phyloP scores from a whole-genome alignment of 2,113 vertebrate species.

The Regulus satrapa region DNA sequence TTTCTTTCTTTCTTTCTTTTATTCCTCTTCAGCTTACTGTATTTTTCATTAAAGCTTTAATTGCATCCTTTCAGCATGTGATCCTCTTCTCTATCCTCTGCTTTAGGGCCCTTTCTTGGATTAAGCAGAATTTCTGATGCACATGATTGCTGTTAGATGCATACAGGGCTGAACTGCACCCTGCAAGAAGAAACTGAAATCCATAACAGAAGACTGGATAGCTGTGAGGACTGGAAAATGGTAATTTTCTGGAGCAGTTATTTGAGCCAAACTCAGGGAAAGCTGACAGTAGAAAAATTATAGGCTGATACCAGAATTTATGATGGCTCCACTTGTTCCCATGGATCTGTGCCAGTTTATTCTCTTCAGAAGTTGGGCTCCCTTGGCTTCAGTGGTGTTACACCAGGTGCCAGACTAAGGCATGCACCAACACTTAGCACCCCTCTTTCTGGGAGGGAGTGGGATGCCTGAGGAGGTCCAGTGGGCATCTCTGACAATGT shows the following conservation, averaged over 20 bases:
- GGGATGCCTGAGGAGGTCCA: neutral
- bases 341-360: neutral
- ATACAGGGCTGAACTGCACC: neutral
- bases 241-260: neutral
- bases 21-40: neutral
- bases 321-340: neutral
- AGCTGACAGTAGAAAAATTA: neutral
- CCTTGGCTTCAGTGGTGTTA: neutral
- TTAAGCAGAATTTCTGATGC: neutral
- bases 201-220: neutral
- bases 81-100: neutral
- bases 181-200: neutral
- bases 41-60: neutral
- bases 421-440: neutral
- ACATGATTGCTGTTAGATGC: neutral
- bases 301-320: neutral
- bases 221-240: neutral
- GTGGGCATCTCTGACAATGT: neutral
- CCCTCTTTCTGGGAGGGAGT: neutral
- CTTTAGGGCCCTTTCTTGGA: neutral
- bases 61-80: neutral
- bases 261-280: neutral
- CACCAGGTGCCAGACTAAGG: neutral
- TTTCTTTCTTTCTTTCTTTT: neutral
- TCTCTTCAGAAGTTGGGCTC: neutral